Base-by-base conservation (phyloP, 2,888 invertebrate species). In the Spodoptera picta region DNA sequence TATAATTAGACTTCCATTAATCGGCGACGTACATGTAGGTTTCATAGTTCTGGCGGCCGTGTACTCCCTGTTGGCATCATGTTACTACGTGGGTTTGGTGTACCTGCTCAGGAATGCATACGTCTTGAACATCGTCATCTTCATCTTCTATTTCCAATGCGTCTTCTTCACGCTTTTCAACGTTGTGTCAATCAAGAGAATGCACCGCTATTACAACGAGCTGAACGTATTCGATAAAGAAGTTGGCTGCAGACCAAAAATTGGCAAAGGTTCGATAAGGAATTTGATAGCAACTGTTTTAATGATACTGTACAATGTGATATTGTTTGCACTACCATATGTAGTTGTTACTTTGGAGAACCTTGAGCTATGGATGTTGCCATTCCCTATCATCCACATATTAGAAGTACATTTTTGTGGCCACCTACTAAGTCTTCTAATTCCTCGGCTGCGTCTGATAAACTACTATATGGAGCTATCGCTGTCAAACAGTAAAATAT, bases 391-490 rank as follows among this genome's bases (percentile, higher is more conserved):
- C 0, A 66, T 83, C 10, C 81, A 83, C 62, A 69, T 82, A 2
- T 24, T 85, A 1, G 91, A 91, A 69, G 67, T 88, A 4, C 75
- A 86, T 70, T 92, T 82, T 48, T 86, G 83, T 51, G 90, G 87
- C 0, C 90, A 92, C 65, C 77, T 91, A 2, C 64, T 91, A 0
- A 88, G 84, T 52, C 80, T 90, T 9, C 79, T 90, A 0, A 73
- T 80, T 11, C 86, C 88, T 1, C 79, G 91, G 43, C 55, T 92
- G 43, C 86, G 82, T 50, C 68, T 87, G 56, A 88, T 92, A 11
- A 89, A 88, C 57, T 81, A 84, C 59, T 85, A 82, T 43, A 83
- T 91, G 74, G 85, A 90, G 57, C 65, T 83, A 1, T 84, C 87
- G 0, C 55, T 87, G 12, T 77, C 80, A 23, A 81, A 75, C 51